phyloP scores from a whole-genome alignment of 2,113 vertebrate genomes.

The Rhinoptilus africanus region DNA sequence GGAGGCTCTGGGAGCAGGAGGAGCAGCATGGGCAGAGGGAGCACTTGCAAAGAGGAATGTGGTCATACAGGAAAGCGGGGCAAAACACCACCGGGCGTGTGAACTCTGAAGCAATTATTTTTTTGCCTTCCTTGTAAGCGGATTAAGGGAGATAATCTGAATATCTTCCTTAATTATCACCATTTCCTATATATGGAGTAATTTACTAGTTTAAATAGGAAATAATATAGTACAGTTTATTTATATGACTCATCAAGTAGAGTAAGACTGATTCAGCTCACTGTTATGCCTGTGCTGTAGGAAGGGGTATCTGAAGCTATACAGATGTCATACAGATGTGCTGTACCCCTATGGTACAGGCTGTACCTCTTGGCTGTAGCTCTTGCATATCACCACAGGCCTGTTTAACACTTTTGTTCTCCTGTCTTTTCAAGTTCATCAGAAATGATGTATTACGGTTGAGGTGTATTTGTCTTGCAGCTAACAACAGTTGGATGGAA shows the following conservation, averaged over 20 bases:
- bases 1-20: neutral
- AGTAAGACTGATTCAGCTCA: neutral
- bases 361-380: neutral
- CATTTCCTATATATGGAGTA: neutral
- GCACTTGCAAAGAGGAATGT: neutral
- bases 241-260: neutral
- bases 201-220: neutral
- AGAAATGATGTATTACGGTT: neutral
- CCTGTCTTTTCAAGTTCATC: neutral
- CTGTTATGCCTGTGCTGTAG: neutral
- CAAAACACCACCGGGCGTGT: neutral
- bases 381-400: neutral
- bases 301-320: neutral
- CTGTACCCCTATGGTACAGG: neutral
- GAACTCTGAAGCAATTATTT: neutral
- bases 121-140: neutral
- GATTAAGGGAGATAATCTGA: neutral
- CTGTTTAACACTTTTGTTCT: neutral
- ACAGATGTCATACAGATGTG: neutral
- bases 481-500: neutral
- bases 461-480: constrained; percentile 25
- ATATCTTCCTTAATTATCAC: neutral
- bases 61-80: constrained; percentile 20
- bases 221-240: neutral
- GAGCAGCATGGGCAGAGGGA: neutral